Percentiles rank a stretch among this genome's conserved stretches.
Conservation (phyloP, 2,113 vertebrate species). For the Chaenocephalus aceratus region DNA sequence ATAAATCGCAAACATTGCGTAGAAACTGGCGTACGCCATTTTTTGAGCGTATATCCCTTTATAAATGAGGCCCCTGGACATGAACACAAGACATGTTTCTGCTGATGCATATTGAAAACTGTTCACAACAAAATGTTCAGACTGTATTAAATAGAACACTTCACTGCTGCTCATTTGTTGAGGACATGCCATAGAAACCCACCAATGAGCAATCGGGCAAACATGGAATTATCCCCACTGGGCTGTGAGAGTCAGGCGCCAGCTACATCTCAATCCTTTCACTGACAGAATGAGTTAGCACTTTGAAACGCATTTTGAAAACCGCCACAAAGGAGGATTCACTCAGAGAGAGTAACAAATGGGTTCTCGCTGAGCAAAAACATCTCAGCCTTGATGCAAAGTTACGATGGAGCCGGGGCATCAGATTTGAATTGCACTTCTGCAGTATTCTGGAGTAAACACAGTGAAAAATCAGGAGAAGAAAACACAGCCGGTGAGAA, state of each 20-base stretch:
- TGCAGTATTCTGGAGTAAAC: constrained; percentile 39
- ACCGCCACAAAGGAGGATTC: constrained; percentile 34
- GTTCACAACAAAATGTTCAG: neutral
- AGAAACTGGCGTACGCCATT: too few relatives aligned
- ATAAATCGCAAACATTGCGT: too few relatives aligned
- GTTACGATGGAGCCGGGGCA: constrained; percentile 23
- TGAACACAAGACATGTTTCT: neutral
- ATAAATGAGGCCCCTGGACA: neutral
- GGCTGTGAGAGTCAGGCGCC: constrained; percentile 21
- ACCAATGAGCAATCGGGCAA: neutral
- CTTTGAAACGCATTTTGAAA: constrained; percentile 58
- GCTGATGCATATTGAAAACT: neutral
- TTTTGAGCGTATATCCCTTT: too few relatives aligned
- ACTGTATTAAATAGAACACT: neutral
- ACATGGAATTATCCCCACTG: constrained; percentile 24
- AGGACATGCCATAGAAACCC: neutral
- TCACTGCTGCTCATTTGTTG: neutral
- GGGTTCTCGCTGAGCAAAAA: constrained; percentile 29
- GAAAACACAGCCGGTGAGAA: constrained; percentile 18
- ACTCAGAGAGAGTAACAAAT: constrained; percentile 47
- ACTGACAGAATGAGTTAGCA: constrained; percentile 33
- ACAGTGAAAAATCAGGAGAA: constrained; percentile 35
- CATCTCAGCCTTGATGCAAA: constrained; percentile 42
- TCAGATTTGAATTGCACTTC: constrained; percentile 49
- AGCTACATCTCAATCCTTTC: constrained; percentile 46